These are phyloP conservation scores for Macrotus californicus DNA, from an alignment of 2,113 vertebrate genomes.

Conservation along the genomic window DNA sequence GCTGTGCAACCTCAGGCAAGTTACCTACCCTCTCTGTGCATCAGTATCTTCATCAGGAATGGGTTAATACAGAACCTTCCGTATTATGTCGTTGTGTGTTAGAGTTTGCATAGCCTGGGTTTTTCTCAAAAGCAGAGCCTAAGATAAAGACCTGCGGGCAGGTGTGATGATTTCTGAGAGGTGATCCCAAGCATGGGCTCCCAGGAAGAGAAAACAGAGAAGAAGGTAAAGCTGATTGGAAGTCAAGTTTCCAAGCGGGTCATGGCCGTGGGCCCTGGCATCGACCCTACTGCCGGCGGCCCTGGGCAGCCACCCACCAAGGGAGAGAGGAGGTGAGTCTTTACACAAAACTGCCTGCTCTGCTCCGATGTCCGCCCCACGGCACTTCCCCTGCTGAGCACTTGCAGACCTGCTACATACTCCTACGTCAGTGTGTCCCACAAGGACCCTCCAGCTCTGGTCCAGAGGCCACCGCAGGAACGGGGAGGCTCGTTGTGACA, in stretches of 20 bases:
- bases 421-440: no score
- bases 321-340: rapidly evolving
- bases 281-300: background rate
- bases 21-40: background rate
- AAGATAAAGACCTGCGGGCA: background rate
- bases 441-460: no score
- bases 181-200: rapidly evolving
- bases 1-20: background rate
- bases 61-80: background rate
- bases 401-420: no score
- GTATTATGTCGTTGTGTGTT: background rate
- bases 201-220: background rate
- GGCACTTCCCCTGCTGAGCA: no score
- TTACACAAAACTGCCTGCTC: rapidly evolving
- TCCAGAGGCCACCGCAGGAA: no score
- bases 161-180: background rate
- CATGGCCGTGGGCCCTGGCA: rapidly evolving
- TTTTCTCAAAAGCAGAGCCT: background rate
- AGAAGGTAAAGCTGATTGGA: background rate
- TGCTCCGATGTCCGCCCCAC: no score
- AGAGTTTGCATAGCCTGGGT: background rate
- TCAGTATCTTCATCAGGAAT: background rate
- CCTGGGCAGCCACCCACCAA: background rate
- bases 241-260: background rate
- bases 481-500: no score